These are phyloP conservation scores for Acanthococcus lagerstroemiae DNA, from an alignment of 2,888 invertebrate genomes.

Conservation along the genomic window DNA sequence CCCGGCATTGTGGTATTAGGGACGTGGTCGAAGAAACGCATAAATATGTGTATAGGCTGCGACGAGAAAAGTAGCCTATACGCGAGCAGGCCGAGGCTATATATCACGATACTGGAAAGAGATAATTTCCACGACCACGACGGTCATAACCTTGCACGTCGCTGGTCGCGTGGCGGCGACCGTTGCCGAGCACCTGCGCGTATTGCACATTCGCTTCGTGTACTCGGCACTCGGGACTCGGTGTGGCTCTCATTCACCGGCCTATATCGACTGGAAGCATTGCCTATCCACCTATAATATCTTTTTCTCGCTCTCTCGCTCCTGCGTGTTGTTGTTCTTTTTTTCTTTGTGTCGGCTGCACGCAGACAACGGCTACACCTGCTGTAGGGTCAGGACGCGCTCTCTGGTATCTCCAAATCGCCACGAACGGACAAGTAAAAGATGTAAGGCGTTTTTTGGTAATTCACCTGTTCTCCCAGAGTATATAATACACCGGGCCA, in stretches of 20 bases:
- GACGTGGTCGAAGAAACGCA: no score
- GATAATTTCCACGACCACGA: conserved; percentile 12
- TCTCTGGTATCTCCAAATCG: conserved; percentile 23
- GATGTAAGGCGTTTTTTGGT: conserved; percentile 20
- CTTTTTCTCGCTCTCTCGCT: neutral
- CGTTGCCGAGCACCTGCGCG: conserved; percentile 23
- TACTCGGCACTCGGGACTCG: neutral
- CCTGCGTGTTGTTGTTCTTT: neutral
- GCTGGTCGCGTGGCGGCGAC: conserved; percentile 26
- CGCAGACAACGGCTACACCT: conserved; percentile 21
- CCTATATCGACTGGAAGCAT: neutral
- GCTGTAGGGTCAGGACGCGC: conserved; percentile 22
- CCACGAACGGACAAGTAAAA: conserved; percentile 23
- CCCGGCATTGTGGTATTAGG: no score
- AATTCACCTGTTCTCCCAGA: conserved; percentile 16
- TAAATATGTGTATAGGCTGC: no score
- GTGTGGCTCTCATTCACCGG: neutral
- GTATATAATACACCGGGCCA: conserved; percentile 14
- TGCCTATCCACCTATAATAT: neutral
- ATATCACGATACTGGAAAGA: conserved; percentile 23
- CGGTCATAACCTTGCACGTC: conserved; percentile 27
- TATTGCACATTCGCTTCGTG: conserved; percentile 22
- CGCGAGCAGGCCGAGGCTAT: no score
- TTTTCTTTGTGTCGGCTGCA: neutral
- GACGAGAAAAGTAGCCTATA: conserved; percentile 1